Base-by-base conservation (phyloP, 2,888 invertebrate genomes). In the Minunthozetes semirufus region DNA sequence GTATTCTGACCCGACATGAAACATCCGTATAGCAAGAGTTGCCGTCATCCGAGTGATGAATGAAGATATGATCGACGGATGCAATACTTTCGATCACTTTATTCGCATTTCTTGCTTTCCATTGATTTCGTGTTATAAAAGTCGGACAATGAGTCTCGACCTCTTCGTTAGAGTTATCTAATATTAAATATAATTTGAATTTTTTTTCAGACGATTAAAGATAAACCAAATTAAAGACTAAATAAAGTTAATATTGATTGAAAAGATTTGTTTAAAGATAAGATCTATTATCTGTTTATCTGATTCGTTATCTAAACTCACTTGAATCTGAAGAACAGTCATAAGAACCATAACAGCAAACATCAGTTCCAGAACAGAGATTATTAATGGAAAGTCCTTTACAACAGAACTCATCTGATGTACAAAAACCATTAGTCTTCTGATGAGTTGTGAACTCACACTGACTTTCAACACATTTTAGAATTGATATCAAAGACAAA, bases 11-110 rank as follows among this genome's bases (percentile, higher is more conserved):
- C 11, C 33, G 6, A 71, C 76, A 76, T 8, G 75, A 19, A 9
- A 68, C 66, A 19, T 33, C 22, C 8, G 27, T 17, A 19, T 46
- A 38, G 38, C 76, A 76, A 2, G 66, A 22, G n/a, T 75, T 71
- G 27, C 71, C 76, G 38, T 76, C 76, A 15, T 59, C 72, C 8
- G 76, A 66, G 38, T 76, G 76, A 38, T 76, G 76, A n/a, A 76
- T 56, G 22, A 76, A 73, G 0, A 76, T 56, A n/a, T 53, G 48
- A 9, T 75, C 71, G 11, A 27, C 48, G 1, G 42, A 46, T 11
- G 6, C 3, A 4, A 4, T 42, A 13, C 13, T 68, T 8, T 9
- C 19, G 2, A 68, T 19, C 5, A 22, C 42, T 42, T 42, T 42
- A n/a, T 22, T 11, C 38, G 42, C 6, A 9, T 68, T 38, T 13